Base-by-base conservation (phyloP, 1,140 invertebrate genomes). In the Drosophila willistoni region DNA sequence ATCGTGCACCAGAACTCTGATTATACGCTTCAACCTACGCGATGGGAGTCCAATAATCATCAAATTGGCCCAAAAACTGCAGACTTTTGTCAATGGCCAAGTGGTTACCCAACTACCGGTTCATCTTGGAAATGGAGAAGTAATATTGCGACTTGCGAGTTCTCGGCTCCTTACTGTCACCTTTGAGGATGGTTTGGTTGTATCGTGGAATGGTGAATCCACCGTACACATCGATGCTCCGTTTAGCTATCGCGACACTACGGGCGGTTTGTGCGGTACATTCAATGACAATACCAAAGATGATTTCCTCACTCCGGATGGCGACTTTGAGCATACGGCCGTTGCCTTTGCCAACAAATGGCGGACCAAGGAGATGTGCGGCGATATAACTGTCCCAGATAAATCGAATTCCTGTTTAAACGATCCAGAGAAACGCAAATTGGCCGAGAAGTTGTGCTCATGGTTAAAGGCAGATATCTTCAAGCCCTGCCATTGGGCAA, bases 281-380 rank as follows among this genome's bases (percentile, higher is more conserved):
- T 98, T 97, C 85, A 97, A 96, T 67, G 92, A 94, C n/a, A 97
- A 97, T 83, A 96, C 97, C 86, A 96, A 96, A 79, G 97, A 98
- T 86, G 97, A 98, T 91, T 98, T 98, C 91, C 81, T 96, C 7
- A 98, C 97, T 0, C 96, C 96, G 0, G 96, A 97, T 85, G 96
- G 96, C 22, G 97, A 98, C 10, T 36, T 3, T 83, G 91, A 96
- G 0, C 97, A 98, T 85, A 95, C 96, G 47, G 94, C 95, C 0
- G 93, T 95, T 0, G 93, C 95, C 0, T 98, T 98, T 91, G 97
- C 96, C 0, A 97, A 97, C 90, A 97, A 97, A 80, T 98, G 97
- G 97, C 97, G 96, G 91, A 96, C 95, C 0, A 94, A 94, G 29
- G 95, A 96, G 85, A 93, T 94, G n/a, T 97, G 97, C 90, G 93